These are phyloP conservation scores for Rafetus swinhoei DNA, from an alignment of 2,113 vertebrate genomes.

Conservation along the genomic window DNA sequence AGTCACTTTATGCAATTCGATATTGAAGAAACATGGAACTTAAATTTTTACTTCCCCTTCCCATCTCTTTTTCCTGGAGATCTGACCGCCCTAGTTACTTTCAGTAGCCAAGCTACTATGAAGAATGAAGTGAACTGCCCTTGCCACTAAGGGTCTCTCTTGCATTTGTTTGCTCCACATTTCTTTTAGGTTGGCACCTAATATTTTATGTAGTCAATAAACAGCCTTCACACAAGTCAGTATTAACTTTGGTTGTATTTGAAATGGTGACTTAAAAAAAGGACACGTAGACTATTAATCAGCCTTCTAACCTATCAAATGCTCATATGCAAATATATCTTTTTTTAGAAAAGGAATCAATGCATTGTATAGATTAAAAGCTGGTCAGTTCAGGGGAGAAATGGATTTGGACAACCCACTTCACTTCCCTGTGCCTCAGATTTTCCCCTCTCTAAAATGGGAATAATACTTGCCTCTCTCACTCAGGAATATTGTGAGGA, in stretches of 20 bases:
- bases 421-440: fast-evolving
- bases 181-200: background rate
- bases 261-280: background rate
- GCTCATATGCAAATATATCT: background rate
- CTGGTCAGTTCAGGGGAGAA: background rate
- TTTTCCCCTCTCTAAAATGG: background rate
- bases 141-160: background rate
- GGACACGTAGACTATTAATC: background rate
- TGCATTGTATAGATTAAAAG: background rate
- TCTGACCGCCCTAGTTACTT: background rate
- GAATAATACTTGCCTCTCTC: background rate
- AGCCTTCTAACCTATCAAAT: background rate
- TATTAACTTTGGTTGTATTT: background rate
- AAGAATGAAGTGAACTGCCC: background rate
- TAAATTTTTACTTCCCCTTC: background rate
- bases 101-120: background rate
- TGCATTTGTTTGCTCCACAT: background rate
- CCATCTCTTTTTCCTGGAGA: background rate
- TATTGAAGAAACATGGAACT: background rate
- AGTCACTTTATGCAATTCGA: background rate
- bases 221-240: background rate
- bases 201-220: background rate
- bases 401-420: background rate
- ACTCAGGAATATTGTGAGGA: background rate
- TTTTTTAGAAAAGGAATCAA: background rate